Evolutionary conservation across 2,888 invertebrate genomes (phyloP).

Genomic region (Harmothoe impar): DNA sequence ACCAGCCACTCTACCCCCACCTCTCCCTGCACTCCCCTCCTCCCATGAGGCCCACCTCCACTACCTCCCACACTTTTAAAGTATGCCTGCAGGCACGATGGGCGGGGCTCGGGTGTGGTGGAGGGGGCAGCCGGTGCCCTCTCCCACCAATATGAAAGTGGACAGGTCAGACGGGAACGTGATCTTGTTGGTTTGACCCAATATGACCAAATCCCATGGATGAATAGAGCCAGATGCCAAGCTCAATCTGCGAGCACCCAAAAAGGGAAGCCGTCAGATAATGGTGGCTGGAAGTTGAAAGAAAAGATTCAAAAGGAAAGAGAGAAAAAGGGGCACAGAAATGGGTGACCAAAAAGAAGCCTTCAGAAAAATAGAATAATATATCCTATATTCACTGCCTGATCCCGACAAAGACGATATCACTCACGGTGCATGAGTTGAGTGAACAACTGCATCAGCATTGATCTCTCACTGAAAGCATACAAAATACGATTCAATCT

Average conservation of each 20-base stretch:
- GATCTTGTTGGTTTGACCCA: constrained; percentile 28
- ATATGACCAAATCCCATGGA: not conserved
- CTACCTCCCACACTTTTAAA: not conserved
- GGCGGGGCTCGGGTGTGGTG: not conserved
- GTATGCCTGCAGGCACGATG: not conserved
- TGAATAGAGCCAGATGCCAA: not conserved
- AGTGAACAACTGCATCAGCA: not conserved
- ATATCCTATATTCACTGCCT: no score
- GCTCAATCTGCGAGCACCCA: not conserved
- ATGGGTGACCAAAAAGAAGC: no score
- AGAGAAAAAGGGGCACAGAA: not conserved
- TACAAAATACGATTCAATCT: not conserved
- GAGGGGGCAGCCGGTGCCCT: not conserved
- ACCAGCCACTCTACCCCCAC: not conserved
- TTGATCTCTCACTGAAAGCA: not conserved
- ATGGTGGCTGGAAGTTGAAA: not conserved
- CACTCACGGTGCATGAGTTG: not conserved
- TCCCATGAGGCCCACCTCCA: not conserved
- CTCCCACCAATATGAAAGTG: not conserved
- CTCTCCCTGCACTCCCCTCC: not conserved
- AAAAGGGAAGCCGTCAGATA: not conserved
- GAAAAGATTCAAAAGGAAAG: not conserved
- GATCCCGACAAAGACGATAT: not conserved
- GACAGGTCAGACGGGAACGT: not conserved
- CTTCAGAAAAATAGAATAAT: no score